Conservation (phyloP, 2,888 invertebrate genomes). For the Acanthosepion esculentum region DNA sequence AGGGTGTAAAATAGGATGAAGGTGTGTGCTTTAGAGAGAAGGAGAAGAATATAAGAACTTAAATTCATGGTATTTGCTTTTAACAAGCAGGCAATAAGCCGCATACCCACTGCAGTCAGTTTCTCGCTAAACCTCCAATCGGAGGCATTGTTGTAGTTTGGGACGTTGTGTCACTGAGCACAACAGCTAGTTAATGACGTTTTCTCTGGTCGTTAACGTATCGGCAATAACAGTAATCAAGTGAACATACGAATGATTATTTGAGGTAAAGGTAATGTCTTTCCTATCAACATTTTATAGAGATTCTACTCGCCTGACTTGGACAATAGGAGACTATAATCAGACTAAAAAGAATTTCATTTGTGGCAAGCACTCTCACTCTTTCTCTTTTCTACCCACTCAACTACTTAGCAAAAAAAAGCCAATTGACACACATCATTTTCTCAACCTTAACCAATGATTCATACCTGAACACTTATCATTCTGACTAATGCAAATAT, state of each 20-base stretch:
- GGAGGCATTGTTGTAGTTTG: neutral
- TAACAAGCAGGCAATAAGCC: neutral
- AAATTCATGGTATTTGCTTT: constrained; percentile 4
- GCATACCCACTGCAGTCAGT: neutral
- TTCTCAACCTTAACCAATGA: constrained; percentile 4
- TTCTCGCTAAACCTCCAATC: neutral
- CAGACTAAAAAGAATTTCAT: constrained; percentile 8
- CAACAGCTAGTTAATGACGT: neutral
- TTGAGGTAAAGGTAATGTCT: neutral
- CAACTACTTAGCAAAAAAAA: neutral
- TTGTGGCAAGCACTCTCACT: neutral
- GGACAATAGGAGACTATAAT: neutral
- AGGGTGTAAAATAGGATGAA: neutral
- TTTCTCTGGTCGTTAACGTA: neutral
- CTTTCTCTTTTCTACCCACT: neutral
- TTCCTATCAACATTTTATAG: neutral
- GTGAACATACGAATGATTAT: neutral
- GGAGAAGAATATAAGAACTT: neutral
- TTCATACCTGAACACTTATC: neutral
- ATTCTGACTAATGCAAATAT: neutral
- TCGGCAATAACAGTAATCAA: neutral
- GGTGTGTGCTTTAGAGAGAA: neutral
- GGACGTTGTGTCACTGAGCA: neutral
- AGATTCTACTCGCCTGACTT: neutral
- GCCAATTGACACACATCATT: constrained; percentile 33